These are phyloP conservation scores for Alethe castanea DNA, from an alignment of 2,113 vertebrate genomes.

Conservation along the genomic window DNA sequence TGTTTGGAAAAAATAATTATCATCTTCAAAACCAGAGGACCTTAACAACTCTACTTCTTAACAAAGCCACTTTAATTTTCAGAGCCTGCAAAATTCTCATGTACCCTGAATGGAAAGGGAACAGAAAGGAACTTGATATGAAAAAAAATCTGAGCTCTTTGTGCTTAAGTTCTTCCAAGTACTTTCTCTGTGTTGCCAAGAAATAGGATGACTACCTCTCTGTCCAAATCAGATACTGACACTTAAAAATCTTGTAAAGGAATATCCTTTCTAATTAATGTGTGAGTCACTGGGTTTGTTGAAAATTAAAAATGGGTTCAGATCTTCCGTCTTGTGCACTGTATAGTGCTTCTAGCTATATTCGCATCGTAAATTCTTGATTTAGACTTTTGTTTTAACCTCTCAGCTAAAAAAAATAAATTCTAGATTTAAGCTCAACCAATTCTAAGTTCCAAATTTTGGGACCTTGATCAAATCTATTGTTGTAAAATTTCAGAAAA, in stretches of 20 bases:
- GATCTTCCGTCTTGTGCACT: background rate
- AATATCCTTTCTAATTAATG: background rate
- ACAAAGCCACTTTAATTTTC: background rate
- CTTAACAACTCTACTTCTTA: background rate
- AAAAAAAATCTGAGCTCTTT: background rate
- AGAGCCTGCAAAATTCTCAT: background rate
- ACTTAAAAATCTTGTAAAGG: background rate
- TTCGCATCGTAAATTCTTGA: background rate
- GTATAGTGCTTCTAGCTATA: background rate
- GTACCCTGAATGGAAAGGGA: background rate
- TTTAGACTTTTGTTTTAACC: background rate
- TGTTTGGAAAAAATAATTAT: background rate
- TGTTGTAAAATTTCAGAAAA: slow-evolving; percentile 7
- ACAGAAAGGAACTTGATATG: background rate
- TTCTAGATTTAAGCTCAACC: background rate
- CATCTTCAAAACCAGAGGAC: background rate
- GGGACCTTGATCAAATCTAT: background rate
- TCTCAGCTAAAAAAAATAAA: slow-evolving; percentile 1
- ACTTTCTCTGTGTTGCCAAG: background rate
- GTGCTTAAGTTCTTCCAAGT: background rate
- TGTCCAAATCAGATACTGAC: background rate
- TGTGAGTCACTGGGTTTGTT: background rate
- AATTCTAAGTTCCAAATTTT: background rate
- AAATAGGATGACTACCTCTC: background rate
- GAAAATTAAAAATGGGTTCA: background rate